Conservation (phyloP, 2,113 vertebrate genomes). For the Neolamprologus kungweensis region DNA sequence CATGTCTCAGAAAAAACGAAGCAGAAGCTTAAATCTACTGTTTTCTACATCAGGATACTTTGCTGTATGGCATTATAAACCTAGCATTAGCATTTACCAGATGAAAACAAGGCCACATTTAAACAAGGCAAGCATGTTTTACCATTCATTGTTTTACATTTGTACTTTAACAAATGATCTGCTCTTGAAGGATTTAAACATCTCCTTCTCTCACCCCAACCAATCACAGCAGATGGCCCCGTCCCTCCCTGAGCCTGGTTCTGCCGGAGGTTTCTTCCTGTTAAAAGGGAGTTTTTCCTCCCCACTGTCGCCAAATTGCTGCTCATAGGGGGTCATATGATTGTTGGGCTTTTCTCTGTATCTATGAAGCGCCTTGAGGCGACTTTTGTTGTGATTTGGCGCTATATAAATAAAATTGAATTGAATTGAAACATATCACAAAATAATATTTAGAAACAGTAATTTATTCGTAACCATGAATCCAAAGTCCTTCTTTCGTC, state of each 20-base stretch:
- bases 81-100: neutral
- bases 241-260: too few relatives aligned
- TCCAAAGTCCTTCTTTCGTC: neutral
- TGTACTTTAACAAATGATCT: neutral
- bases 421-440: too few relatives aligned
- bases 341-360: too few relatives aligned
- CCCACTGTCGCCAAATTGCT: too few relatives aligned
- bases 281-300: too few relatives aligned
- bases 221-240: accelerated
- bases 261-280: too few relatives aligned
- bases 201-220: too few relatives aligned
- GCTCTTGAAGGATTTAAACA: neutral
- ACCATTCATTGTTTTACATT: neutral
- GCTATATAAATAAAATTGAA: too few relatives aligned
- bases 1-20: neutral
- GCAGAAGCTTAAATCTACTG: neutral
- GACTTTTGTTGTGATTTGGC: too few relatives aligned
- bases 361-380: too few relatives aligned
- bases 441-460: neutral
- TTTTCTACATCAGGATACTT: neutral
- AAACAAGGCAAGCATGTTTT: neutral
- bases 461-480: neutral
- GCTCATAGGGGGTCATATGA: too few relatives aligned
- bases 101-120: neutral
- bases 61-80: neutral